Conservation (phyloP, 2,888 invertebrate genomes). For the Cosmia trapezina region DNA sequence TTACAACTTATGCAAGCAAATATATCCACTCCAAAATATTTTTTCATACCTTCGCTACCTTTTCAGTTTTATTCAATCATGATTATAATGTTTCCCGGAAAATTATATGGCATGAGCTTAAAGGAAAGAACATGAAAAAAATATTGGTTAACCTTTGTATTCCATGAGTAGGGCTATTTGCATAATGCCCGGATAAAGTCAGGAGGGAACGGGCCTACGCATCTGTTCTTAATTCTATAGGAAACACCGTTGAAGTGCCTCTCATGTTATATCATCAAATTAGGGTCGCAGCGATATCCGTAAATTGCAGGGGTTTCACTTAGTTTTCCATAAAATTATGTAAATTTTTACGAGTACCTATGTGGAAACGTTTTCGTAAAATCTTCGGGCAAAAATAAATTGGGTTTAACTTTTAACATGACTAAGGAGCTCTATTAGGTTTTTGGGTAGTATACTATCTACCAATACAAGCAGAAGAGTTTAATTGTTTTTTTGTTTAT, state of each 20-base stretch:
- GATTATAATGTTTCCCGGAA: constrained; percentile 15
- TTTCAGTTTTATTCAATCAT: background rate
- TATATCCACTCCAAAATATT: background rate
- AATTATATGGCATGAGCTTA: constrained; percentile 8
- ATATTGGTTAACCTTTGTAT: constrained; percentile 53
- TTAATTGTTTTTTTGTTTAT: no score
- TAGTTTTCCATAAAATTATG: constrained; percentile 24
- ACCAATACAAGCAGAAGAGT: no score
- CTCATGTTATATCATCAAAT: constrained; percentile 29
- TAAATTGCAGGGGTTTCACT: constrained; percentile 42
- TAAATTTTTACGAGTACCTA: constrained; percentile 27
- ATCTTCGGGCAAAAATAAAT: background rate
- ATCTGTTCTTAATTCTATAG: constrained; percentile 49
- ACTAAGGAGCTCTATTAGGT: background rate
- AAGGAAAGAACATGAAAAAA: constrained; percentile 14
- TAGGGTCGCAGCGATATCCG: constrained; percentile 20
- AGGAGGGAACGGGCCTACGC: constrained; percentile 3
- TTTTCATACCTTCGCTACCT: background rate
- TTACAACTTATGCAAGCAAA: background rate
- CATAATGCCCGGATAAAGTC: constrained; percentile 51
- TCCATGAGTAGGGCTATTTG: constrained; percentile 42
- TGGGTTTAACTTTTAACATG: constrained; percentile 5
- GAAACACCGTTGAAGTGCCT: constrained; percentile 28
- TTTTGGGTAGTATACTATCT: background rate
- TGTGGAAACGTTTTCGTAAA: constrained; percentile 7